Percentiles rank a stretch among this genome's conserved stretches.
Conservation (phyloP, 2,888 invertebrate species). For the Campoplex nolae region DNA sequence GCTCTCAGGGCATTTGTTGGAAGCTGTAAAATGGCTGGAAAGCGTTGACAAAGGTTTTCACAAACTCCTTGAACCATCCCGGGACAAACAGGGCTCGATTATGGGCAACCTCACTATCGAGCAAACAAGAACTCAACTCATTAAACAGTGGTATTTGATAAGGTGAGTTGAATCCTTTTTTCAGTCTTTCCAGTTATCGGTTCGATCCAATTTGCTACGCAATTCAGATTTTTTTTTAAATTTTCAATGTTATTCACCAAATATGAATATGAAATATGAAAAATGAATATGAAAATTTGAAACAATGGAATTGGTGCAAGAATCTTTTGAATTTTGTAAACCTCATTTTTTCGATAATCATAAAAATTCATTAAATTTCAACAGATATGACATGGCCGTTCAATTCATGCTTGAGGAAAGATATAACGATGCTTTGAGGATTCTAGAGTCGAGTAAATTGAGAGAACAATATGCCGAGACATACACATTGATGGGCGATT, state of each 20-base stretch:
- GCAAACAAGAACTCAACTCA: conserved; percentile 68
- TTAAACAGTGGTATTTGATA: conserved; percentile 73
- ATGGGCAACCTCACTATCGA: conserved; percentile 70
- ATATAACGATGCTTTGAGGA: conserved; percentile 58
- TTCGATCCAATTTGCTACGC: too few species aligned
- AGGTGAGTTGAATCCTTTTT: conserved; percentile 20
- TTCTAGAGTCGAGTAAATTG: conserved; percentile 56
- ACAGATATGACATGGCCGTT: conserved; percentile 69
- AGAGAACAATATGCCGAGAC: conserved; percentile 55
- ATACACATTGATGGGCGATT: conserved; percentile 64
- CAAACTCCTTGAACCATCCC: conserved; percentile 69
- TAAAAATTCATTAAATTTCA: neutral
- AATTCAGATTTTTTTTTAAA: too few species aligned
- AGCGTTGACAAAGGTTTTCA: conserved; percentile 70
- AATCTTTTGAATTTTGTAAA: too few species aligned
- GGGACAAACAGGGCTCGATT: conserved; percentile 67
- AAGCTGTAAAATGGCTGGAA: conserved; percentile 71
- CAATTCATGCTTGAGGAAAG: conserved; percentile 64
- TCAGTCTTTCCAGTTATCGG: too few species aligned
- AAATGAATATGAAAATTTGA: too few species aligned
- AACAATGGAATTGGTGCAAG: too few species aligned
- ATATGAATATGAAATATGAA: too few species aligned
- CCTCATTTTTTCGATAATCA: neutral
- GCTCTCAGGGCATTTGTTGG: conserved; percentile 71
- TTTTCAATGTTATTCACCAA: too few species aligned